These are phyloP conservation scores for Trogon surrucura DNA, from an alignment of 2,113 vertebrate genomes.

Conservation along the genomic window DNA sequence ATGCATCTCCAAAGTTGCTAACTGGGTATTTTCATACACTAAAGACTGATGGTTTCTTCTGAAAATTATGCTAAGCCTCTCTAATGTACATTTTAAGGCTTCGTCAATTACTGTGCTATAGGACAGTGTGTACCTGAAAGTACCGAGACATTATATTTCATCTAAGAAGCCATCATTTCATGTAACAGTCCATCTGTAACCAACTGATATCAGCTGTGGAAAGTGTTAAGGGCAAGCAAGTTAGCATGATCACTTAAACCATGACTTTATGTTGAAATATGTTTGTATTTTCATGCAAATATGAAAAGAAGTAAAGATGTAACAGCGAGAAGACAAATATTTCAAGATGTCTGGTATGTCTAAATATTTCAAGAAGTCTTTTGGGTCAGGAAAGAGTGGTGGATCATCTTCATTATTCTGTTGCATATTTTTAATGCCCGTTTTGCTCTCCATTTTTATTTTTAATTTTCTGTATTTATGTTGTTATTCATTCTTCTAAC, in stretches of 20 bases:
- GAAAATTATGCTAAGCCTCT: neutral
- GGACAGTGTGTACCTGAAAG: neutral
- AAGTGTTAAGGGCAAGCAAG: neutral
- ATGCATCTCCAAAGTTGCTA: neutral
- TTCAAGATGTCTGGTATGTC: neutral
- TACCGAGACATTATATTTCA: neutral
- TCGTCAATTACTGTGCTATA: neutral
- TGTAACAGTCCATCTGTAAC: neutral
- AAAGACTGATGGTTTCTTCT: neutral
- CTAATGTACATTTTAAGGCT: neutral
- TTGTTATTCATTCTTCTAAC: neutral
- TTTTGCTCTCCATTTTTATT: neutral
- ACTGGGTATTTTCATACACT: neutral
- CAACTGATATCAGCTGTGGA: neutral
- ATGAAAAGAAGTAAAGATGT: neutral
- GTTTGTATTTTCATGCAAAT: neutral
- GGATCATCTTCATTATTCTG: neutral
- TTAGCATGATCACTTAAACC: neutral
- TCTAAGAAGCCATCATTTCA: neutral
- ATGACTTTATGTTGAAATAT: neutral
- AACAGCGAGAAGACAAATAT: neutral
- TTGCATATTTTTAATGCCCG: neutral
- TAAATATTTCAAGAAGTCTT: neutral
- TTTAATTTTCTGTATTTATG: neutral
- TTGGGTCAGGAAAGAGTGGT: neutral